These are phyloP conservation scores for Drosophila prosaltans DNA, from an alignment of 1,140 invertebrate genomes.

Conservation along the genomic window DNA sequence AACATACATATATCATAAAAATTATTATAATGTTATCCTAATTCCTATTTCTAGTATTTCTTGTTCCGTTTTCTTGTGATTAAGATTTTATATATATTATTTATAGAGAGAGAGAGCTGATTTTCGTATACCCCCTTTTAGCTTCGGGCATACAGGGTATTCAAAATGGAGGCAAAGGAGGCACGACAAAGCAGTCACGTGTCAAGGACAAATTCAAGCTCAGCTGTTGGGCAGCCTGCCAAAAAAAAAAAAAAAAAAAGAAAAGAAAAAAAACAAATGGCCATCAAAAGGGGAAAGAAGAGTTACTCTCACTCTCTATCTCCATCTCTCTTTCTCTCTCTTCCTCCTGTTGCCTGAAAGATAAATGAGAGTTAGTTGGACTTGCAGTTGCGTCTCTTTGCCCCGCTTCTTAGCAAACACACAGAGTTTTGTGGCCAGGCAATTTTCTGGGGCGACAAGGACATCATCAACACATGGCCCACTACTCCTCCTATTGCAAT, in stretches of 20 bases:
- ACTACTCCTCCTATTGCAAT: constrained; percentile 50
- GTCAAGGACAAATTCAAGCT: constrained; percentile 61
- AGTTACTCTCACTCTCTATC: background rate
- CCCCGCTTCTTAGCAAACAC: constrained; percentile 4
- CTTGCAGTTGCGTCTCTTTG: constrained; percentile 18
- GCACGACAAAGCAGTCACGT: constrained; percentile 31
- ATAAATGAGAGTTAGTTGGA: constrained; percentile 57
- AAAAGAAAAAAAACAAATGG: background rate
- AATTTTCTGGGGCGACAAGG: constrained; percentile 44
- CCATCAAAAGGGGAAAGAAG: background rate
- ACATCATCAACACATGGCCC: constrained; percentile 63
- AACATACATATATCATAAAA: too few relatives aligned
- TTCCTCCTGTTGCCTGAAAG: constrained; percentile 45
- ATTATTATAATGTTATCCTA: too few relatives aligned
- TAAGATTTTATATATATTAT: too few relatives aligned
- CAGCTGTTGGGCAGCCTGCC: constrained; percentile 53
- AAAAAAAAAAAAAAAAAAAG: constrained; percentile 23
- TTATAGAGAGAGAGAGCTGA: too few relatives aligned
- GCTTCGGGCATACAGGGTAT: background rate
- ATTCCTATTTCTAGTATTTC: too few relatives aligned
- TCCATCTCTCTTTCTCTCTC: constrained; percentile 28
- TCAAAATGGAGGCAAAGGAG: constrained; percentile 16
- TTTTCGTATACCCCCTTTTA: background rate
- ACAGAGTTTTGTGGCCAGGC: constrained; percentile 11
- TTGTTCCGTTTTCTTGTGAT: too few relatives aligned